Base-by-base conservation (phyloP, 1,140 invertebrate genomes). In the Vollenhovia emeryi region DNA sequence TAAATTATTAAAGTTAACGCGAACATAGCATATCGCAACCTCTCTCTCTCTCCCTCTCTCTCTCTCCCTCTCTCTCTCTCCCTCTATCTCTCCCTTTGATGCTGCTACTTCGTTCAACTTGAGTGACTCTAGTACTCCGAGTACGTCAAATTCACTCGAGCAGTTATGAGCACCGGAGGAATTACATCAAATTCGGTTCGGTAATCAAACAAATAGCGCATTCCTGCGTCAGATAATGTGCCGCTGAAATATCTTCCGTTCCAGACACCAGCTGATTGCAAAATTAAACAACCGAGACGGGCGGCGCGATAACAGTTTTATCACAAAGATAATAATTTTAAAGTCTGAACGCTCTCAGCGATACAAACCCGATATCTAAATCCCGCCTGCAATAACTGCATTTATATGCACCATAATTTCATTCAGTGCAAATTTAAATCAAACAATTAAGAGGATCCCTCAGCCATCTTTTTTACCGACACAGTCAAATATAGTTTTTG, bases 61-160 rank as follows among this genome's bases (percentile, higher is more conserved):
- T 27, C 36, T 59, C 36, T 59, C 21, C 27, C 36, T 60, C 57
- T 30, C 36, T 60, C 55, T 18, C 48, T 21, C 27, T 50, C 18
- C 11, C 24, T 24, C 48, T 36, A 18, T 33, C 1, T 36, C 48
- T 36, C 52, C 40, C 21, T 27, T 15, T 76, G 73, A 76, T 45
- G 55, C 55, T 64, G 74, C 36, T 78, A 78, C 43, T 78, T 78
- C 59, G 59, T 78, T 78, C 75, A 36, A 78, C 59, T 66, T 30
- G 75, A 78, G 43, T 66, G 75, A 52, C 43, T 78, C 43, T 50
- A 66, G 43, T 50, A 48, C 27, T 62, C 40, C 74, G 27, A 76
- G 59, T 66, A 78, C 59, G 30, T 52, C 59, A 36, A 64, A 43
- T 45, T 78, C n/a, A 64, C 43, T 66, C 59, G 21, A 78, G 7